Evolutionary conservation across 2,113 vertebrate species (phyloP).

Genomic region (Lipotes vexillifer): DNA sequence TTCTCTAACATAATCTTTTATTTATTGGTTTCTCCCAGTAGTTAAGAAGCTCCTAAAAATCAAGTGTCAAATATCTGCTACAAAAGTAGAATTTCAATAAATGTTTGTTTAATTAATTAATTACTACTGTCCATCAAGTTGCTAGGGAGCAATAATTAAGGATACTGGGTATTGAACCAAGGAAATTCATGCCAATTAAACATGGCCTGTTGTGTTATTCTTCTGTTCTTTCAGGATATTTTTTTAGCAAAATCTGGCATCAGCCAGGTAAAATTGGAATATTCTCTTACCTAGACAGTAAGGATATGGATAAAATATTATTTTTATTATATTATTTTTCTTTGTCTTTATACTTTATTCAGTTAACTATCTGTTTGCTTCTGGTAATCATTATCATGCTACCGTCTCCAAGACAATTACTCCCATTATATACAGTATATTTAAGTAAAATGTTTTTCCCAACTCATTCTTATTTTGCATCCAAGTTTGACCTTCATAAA

Average conservation of each 20-base stretch:
- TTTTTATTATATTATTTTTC: background rate
- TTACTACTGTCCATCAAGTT: background rate
- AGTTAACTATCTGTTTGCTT: background rate
- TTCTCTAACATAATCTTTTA: background rate
- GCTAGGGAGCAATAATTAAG: background rate
- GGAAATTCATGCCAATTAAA: background rate
- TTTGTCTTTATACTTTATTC: background rate
- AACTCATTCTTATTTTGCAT: background rate
- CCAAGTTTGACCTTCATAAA: background rate
- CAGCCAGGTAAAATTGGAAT: background rate
- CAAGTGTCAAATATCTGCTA: background rate
- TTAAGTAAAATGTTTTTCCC: background rate
- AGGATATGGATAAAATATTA: background rate
- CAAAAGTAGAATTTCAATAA: conserved; percentile 19
- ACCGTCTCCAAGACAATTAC: background rate
- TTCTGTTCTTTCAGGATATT: background rate
- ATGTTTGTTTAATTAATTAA: background rate
- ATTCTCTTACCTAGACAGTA: background rate
- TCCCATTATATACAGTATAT: background rate
- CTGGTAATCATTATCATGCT: background rate
- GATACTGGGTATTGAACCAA: background rate
- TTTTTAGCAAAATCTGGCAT: background rate
- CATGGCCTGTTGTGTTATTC: background rate
- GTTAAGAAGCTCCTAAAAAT: background rate
- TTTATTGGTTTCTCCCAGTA: background rate